phyloP scores from a whole-genome alignment of 1,140 invertebrate species.

The Aphelenchoides fujianensis region DNA sequence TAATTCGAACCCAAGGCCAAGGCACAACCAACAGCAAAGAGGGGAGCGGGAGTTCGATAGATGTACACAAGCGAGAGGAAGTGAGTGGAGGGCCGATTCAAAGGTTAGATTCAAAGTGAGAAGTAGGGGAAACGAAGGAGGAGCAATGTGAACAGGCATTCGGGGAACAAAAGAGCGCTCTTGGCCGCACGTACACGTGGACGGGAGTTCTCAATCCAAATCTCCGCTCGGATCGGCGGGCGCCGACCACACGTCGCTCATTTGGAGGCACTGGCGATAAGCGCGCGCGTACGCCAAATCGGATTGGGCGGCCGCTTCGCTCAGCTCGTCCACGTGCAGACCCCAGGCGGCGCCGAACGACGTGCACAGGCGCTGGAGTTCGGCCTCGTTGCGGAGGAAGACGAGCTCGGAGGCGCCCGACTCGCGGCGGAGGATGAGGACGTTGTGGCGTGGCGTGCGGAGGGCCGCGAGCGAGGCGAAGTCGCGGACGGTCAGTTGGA shows the following conservation, averaged over 20 bases:
- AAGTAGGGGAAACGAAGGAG: no score
- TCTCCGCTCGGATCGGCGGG: background rate
- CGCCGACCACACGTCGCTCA: slow-evolving; percentile 8
- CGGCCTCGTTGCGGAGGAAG: slow-evolving; percentile 28
- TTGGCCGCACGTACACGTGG: no score
- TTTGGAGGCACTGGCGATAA: background rate
- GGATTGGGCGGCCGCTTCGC: background rate
- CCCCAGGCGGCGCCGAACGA: background rate
- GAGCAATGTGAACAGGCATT: no score
- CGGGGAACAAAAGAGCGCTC: no score
- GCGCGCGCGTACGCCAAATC: background rate
- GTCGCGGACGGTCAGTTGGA: slow-evolving; percentile 25
- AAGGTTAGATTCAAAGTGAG: no score
- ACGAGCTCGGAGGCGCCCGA: slow-evolving; percentile 23
- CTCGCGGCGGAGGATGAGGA: slow-evolving; percentile 21
- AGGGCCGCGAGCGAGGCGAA: slow-evolving; percentile 23
- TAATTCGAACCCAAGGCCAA: no score
- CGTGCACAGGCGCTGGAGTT: slow-evolving; percentile 26
- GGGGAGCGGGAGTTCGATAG: no score
- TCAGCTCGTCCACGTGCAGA: background rate
- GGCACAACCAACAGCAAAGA: no score
- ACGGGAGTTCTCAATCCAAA: background rate
- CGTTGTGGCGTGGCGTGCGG: slow-evolving; percentile 7
- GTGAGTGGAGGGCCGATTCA: no score
- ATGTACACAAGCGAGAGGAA: no score